phyloP scores from a whole-genome alignment of 2,888 invertebrate species.

The Drosophila leonis region DNA sequence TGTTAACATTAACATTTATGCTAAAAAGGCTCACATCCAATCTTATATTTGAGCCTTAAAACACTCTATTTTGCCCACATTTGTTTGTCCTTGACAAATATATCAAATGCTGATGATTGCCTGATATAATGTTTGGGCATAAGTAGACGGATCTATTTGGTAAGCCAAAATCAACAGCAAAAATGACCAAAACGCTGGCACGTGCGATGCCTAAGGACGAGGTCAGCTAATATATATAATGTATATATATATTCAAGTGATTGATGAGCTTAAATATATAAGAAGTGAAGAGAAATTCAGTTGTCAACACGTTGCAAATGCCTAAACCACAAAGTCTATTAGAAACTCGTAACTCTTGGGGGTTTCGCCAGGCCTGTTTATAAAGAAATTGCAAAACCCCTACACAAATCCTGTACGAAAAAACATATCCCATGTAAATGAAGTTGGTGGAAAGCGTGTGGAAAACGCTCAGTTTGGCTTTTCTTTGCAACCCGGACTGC shows the following conservation, averaged over 20 bases:
- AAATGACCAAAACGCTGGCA: constrained; percentile 64
- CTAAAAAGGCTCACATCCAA: neutral
- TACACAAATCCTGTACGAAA: constrained; percentile 35
- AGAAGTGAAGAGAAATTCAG: constrained; percentile 51
- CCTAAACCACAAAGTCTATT: constrained; percentile 28
- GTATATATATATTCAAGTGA: constrained; percentile 33
- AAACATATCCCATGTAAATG: constrained; percentile 52
- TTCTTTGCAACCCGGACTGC: neutral
- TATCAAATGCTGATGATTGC: constrained; percentile 41
- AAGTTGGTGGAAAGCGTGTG: constrained; percentile 56
- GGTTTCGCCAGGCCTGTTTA: neutral
- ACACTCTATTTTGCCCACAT: neutral
- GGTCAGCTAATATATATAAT: constrained; percentile 41
- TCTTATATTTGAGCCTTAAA: neutral
- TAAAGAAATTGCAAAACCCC: neutral
- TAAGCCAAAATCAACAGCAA: constrained; percentile 53
- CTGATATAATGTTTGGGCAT: constrained; percentile 45
- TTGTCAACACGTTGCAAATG: constrained; percentile 62
- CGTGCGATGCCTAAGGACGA: constrained; percentile 54
- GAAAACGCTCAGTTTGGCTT: constrained; percentile 9
- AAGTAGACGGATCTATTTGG: constrained; percentile 33
- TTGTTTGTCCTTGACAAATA: constrained; percentile 28
- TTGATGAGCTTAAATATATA: constrained; percentile 48
- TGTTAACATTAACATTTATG: neutral
- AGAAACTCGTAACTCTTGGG: constrained; percentile 31